These are phyloP conservation scores for Aphis craccivora DNA, from an alignment of 1,140 invertebrate species.

Conservation along the genomic window DNA sequence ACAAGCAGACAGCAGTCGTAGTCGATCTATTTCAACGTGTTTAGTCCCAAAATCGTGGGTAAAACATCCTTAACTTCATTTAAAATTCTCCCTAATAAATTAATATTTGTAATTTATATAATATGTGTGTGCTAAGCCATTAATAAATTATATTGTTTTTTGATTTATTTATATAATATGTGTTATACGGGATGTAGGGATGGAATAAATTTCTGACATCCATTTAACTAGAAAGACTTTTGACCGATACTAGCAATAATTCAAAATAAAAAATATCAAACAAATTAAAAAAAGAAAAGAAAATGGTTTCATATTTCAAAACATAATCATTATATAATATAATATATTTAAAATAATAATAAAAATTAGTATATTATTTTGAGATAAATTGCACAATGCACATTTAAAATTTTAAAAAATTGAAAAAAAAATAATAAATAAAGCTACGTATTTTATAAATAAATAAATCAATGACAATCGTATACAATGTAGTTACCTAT, in stretches of 20 bases:
- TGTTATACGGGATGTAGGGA: neutral
- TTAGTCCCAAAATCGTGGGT: neutral
- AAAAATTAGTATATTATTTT: too few relatives aligned
- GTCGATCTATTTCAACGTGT: too few relatives aligned
- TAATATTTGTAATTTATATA: neutral
- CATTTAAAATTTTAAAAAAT: too few relatives aligned
- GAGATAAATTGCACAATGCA: too few relatives aligned
- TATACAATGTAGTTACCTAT: neutral
- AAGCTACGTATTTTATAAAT: neutral
- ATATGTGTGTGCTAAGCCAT: neutral
- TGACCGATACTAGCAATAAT: neutral
- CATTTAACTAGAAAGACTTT: neutral
- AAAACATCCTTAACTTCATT: neutral
- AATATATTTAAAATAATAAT: too few relatives aligned
- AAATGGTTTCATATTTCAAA: too few relatives aligned
- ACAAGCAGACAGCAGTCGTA: too few relatives aligned
- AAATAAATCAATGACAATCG: neutral
- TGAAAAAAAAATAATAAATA: too few relatives aligned
- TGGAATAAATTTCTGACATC: neutral
- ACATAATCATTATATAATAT: too few relatives aligned
- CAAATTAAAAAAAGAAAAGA: too few relatives aligned
- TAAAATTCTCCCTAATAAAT: neutral
- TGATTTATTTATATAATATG: neutral
- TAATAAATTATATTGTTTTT: neutral
- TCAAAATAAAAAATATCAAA: neutral